Conservation (phyloP, 2,888 invertebrate species). For the Thymelicus lineola region DNA sequence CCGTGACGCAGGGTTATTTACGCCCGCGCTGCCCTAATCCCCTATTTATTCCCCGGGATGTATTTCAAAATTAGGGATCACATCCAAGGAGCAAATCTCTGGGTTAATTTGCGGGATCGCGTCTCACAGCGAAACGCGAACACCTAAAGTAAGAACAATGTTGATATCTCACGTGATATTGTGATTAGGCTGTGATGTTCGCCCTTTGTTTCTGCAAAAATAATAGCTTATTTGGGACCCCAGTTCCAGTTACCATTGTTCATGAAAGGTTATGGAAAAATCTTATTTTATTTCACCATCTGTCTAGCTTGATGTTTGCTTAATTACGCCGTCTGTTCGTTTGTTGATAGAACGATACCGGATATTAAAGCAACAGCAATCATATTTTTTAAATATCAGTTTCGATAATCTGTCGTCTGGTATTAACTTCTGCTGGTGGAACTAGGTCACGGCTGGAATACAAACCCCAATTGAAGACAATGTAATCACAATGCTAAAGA, state of each 20-base stretch:
- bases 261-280: slow-evolving; percentile 32
- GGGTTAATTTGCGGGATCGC: slow-evolving; percentile 77
- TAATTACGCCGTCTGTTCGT: slow-evolving; percentile 27
- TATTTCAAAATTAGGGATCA: slow-evolving; percentile 85
- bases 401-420: slow-evolving; percentile 11
- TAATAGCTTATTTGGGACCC: slow-evolving; percentile 52
- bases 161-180: slow-evolving; percentile 59
- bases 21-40: slow-evolving; percentile 80
- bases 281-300: slow-evolving; percentile 29
- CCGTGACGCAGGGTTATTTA: slow-evolving; percentile 81
- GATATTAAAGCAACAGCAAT: slow-evolving; percentile 18
- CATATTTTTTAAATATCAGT: slow-evolving; percentile 28
- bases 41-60: slow-evolving; percentile 83
- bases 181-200: slow-evolving; percentile 52
- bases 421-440: slow-evolving; percentile 4
- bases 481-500: too few relatives aligned
- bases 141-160: slow-evolving; percentile 55
- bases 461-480: background rate
- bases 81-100: slow-evolving; percentile 62
- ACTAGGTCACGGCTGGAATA: slow-evolving; percentile 22
- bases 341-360: slow-evolving; percentile 32
- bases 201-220: slow-evolving; percentile 51
- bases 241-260: slow-evolving; percentile 15
- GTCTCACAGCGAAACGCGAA: slow-evolving; percentile 53
- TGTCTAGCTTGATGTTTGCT: slow-evolving; percentile 27